A percentile compares a stretch with the other conserved stretches of the same genome.
Conservation (phyloP, 30 jellyfish, hydroid and myxozoan species). For the Clytia hemisphaerica region DNA sequence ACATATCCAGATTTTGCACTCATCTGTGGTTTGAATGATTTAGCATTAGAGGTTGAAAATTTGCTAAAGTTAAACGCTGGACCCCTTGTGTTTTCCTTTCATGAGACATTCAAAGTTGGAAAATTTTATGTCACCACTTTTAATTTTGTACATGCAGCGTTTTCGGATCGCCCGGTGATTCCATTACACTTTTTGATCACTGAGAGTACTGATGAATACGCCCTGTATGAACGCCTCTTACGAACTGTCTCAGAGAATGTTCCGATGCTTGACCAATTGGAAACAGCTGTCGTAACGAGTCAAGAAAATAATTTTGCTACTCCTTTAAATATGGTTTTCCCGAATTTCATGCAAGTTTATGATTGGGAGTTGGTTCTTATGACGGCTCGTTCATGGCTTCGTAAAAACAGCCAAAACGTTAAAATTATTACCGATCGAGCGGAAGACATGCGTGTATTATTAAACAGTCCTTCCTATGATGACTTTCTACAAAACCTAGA, state of each 20-base stretch:
- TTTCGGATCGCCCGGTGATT: slow-evolving; percentile 72
- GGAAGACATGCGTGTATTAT: slow-evolving; percentile 62
- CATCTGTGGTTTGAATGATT: slow-evolving; percentile 62
- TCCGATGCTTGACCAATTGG: slow-evolving; percentile 44
- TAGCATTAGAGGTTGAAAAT: slow-evolving; percentile 56
- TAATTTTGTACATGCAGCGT: slow-evolving; percentile 74
- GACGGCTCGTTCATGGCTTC: slow-evolving; percentile 78
- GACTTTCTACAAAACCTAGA: slow-evolving; percentile 52
- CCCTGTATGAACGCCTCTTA: slow-evolving; percentile 15
- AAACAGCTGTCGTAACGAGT: slow-evolving; percentile 71
- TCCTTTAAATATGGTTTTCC: slow-evolving; percentile 43
- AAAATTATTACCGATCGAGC: slow-evolving; percentile 58
- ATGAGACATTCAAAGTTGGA: slow-evolving; percentile 90
- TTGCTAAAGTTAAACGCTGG: slow-evolving; percentile 61
- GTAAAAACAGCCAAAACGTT: slow-evolving; percentile 60
- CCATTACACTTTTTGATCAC: slow-evolving; percentile 42
- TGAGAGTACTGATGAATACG: slow-evolving; percentile 21
- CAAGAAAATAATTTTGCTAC: slow-evolving; percentile 49
- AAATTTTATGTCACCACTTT: slow-evolving; percentile 59
- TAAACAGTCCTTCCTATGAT: slow-evolving; percentile 64
- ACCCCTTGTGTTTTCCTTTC: slow-evolving; percentile 65
- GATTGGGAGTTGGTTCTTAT: slow-evolving; percentile 85
- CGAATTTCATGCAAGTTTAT: slow-evolving; percentile 64
- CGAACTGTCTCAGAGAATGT: slow-evolving; percentile 41
- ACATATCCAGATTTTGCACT: slow-evolving; percentile 59